phyloP scores from a whole-genome alignment of 2,797 vertebrate genomes.

The Chlorospingus semifuscus region DNA sequence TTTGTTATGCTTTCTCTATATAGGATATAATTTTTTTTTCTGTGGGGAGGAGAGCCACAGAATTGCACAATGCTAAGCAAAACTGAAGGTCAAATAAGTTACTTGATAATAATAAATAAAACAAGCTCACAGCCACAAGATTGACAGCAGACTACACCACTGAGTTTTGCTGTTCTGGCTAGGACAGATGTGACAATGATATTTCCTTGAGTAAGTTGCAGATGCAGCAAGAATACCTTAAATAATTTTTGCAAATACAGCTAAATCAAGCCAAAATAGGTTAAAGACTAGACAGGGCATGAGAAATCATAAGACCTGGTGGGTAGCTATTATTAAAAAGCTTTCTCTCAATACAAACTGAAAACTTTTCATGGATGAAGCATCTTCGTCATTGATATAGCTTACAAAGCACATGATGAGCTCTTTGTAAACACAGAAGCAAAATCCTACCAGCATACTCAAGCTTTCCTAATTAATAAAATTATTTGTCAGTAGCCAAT shows the following conservation, averaged over 20 bases:
- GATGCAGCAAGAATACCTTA: background rate
- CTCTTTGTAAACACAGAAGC: background rate
- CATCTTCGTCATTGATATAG: background rate
- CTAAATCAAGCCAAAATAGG: background rate
- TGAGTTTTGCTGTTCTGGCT: background rate
- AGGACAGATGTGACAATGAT: background rate
- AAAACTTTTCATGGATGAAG: background rate
- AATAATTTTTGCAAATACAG: background rate
- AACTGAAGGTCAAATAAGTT: background rate
- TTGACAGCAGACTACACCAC: background rate
- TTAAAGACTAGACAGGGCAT: background rate
- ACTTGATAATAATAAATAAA: background rate
- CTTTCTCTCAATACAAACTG: background rate
- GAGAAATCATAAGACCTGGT: background rate
- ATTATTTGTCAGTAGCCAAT: background rate
- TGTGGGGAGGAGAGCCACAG: background rate
- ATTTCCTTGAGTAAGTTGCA: background rate
- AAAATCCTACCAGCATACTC: background rate
- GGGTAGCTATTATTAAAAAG: background rate
- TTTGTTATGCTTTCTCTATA: background rate
- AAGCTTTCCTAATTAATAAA: background rate
- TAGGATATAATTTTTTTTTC: background rate
- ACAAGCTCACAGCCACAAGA: background rate
- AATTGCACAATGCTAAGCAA: background rate
- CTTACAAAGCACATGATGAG: background rate